Evolutionary conservation across 2,797 vertebrate genomes (phyloP), one percentile per base, ranked within the genome.

Genomic region (Vespertilio murinus): DNA sequence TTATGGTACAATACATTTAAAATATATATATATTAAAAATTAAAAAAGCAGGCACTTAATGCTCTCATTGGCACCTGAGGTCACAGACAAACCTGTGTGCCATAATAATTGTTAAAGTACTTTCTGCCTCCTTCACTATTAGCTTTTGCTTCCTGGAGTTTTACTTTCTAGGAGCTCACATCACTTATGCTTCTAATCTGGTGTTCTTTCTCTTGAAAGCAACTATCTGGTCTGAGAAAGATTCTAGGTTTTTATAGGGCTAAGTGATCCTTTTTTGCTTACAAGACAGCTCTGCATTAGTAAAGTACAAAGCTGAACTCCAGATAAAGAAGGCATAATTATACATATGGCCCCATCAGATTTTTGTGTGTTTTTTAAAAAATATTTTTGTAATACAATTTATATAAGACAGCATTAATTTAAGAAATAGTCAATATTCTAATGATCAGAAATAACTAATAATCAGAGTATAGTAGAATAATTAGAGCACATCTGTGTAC

Each of bases 361-460:
- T 88, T 61, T 84, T 13, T 42, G 42, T 42, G 42, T 42, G 9
- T 77, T 42, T 42, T n/a, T n/a, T n/a, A n/a, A n/a, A n/a, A n/a
- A n/a, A 42, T 8, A 42, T 42, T 42, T 42, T 42, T 42, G 25
- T 65, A 69, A 83, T 67, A 59, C 0, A 91, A 77, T 42, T 70
- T 85, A 89, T 93, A 25, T 92, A 78, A 61, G 78, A 75, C 94
- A 85, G 18, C 40, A 95, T 22, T 81, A 70, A 71, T 33, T 65
- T 84, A 89, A 23, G 22, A 95, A 91, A 40, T 79, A 91, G 28
- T 83, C 79, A 67, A 80, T 88, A 81, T 91, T 56, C 38, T 89
- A 33, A 80, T 49, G 64, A 80, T 84, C 70, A 75, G 49, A 90
- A 93, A 61, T 90, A 87, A 84, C 18, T 59, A 83, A 73, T 71